Evolutionary conservation across 2,888 invertebrate genomes (phyloP).

Genomic region (Spatulosminthurus flaviceps): DNA sequence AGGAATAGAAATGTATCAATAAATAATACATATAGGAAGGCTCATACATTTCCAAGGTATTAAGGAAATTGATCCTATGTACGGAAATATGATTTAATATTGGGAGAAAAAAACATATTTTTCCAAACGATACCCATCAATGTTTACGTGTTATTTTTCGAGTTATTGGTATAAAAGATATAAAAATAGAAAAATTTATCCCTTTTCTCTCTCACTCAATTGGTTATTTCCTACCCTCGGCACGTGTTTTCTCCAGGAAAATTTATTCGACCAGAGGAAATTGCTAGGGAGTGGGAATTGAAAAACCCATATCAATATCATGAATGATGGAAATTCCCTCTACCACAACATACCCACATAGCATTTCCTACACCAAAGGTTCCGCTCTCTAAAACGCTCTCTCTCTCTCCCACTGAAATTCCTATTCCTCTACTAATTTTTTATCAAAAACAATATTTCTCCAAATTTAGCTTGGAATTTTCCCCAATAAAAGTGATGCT

Average conservation of each 20-base stretch:
- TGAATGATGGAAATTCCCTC: constrained; percentile 17
- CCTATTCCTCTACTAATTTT: too few species aligned
- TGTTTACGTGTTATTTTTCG: constrained; percentile 19
- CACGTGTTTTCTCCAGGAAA: constrained; percentile 5
- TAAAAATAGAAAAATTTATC: neutral
- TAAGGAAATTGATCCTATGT: too few species aligned
- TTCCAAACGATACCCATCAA: constrained; percentile 15
- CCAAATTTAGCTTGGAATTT: too few species aligned
- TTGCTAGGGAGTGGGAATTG: constrained; percentile 24
- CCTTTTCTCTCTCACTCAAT: neutral
- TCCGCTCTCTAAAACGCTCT: too few species aligned
- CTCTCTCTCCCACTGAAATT: too few species aligned
- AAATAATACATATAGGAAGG: too few species aligned
- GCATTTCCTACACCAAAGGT: too few species aligned
- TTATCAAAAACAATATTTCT: too few species aligned
- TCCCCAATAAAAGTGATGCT: too few species aligned
- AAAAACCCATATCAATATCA: constrained; percentile 20
- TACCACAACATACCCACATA: neutral
- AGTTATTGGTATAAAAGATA: constrained; percentile 18
- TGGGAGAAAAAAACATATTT: neutral
- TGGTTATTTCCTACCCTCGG: neutral
- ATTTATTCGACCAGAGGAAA: constrained; percentile 25
- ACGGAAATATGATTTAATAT: too few species aligned
- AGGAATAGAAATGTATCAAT: too few species aligned
- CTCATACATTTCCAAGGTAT: too few species aligned